These are phyloP conservation scores for Drosophila bocqueti DNA, from an alignment of 1,140 invertebrate species.

Conservation along the genomic window DNA sequence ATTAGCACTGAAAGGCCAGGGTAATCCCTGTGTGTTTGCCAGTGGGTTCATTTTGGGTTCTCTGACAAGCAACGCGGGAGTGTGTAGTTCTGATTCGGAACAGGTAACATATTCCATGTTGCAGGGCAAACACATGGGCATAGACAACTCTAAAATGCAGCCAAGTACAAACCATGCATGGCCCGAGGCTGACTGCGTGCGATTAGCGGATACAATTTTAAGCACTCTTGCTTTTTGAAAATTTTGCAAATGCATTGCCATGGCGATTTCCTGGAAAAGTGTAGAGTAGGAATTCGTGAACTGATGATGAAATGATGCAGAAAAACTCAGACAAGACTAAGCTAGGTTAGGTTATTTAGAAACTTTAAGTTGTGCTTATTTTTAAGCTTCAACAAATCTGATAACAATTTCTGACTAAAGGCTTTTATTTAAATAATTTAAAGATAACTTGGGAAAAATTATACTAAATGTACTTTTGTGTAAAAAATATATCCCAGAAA, in stretches of 20 bases:
- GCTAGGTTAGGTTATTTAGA: too few relatives aligned
- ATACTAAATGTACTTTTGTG: background rate
- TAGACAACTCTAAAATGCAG: constrained; percentile 6
- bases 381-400: background rate
- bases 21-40: background rate
- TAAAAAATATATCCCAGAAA: background rate
- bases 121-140: background rate
- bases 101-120: constrained; percentile 4
- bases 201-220: constrained; percentile 18
- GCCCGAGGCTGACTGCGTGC: background rate
- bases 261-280: constrained; percentile 2
- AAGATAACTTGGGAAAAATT: background rate
- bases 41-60: constrained; percentile 4
- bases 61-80: background rate
- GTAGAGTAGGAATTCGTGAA: background rate
- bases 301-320: background rate
- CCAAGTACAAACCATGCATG: background rate
- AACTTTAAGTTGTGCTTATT: background rate
- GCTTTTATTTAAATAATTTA: background rate
- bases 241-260: constrained; percentile 1
- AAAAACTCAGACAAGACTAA: background rate
- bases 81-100: constrained; percentile 4
- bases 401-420: background rate
- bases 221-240: background rate
- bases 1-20: constrained; percentile 37